Evolutionary conservation across 2,113 vertebrate species (phyloP).

Genomic region (Spheniscus mendiculus): DNA sequence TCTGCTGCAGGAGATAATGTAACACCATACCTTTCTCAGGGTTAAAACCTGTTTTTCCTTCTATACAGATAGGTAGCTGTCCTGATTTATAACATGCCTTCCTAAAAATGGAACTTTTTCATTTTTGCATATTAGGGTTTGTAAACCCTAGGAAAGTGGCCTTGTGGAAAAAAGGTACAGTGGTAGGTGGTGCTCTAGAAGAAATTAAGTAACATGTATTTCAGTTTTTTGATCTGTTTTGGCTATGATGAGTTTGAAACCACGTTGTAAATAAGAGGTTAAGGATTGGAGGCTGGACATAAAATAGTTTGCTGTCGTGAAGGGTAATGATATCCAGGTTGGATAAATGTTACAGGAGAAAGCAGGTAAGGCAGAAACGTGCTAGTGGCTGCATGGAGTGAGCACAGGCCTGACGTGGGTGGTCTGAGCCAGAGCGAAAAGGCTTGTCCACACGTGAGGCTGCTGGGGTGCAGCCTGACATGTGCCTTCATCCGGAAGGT

Average conservation of each 20-base stretch:
- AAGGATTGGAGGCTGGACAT: not conserved
- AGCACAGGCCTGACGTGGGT: not conserved
- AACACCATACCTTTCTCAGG: not conserved
- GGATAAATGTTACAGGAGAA: not conserved
- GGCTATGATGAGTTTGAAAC: not conserved
- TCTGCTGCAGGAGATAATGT: not conserved
- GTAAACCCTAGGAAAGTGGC: not conserved
- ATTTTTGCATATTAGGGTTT: not conserved
- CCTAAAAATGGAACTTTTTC: not conserved
- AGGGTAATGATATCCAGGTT: not conserved
- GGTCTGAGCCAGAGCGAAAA: not conserved
- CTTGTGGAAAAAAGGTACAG: not conserved
- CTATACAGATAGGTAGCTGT: not conserved
- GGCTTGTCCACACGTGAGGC: accelerated
- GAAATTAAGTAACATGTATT: not conserved
- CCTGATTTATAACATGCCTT: not conserved
- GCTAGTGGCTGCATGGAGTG: too few species aligned
- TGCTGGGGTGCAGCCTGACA: not conserved
- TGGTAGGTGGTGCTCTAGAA: not conserved
- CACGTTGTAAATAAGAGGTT: not conserved
- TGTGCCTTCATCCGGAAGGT: not conserved
- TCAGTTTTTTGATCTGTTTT: not conserved
- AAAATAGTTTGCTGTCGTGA: not conserved
- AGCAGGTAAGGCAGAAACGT: not conserved
- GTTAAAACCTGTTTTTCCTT: not conserved